A percentile compares a stretch with the other conserved stretches of the same genome.
phyloP scores from a whole-genome alignment of 2,113 vertebrate genomes.

The Pachycephala philippinensis region DNA sequence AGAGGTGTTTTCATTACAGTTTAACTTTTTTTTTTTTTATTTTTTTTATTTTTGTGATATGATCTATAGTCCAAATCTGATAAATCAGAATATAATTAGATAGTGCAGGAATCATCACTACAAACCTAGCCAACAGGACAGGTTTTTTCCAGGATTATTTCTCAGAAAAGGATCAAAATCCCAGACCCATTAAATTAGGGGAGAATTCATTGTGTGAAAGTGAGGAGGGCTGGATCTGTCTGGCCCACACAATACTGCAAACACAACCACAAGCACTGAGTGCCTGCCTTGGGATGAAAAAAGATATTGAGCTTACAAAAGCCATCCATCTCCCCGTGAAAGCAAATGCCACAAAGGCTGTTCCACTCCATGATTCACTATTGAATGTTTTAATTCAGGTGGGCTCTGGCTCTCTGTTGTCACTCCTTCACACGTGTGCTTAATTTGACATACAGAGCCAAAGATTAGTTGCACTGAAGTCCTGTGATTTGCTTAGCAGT shows the following conservation, averaged over 20 bases:
- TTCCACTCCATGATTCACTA: not conserved
- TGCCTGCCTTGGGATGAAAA: not conserved
- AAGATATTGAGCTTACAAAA: not conserved
- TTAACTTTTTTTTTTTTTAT: not conserved
- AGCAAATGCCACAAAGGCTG: not conserved
- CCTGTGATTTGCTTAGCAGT: not conserved
- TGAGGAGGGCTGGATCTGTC: not conserved
- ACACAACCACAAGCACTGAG: not conserved
- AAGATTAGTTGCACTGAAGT: not conserved
- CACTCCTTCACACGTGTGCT: not conserved
- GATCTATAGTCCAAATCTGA: not conserved
- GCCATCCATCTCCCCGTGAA: not conserved
- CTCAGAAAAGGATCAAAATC: not conserved
- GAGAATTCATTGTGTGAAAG: not conserved
- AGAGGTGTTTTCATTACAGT: not conserved
- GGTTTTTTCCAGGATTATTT: not conserved
- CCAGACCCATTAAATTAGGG: not conserved
- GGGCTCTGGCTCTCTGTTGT: not conserved
- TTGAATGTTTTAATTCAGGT: not conserved
- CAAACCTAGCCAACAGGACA: not conserved
- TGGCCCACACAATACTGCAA: not conserved
- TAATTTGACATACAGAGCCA: not conserved
- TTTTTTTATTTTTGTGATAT: not conserved
- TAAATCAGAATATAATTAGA: not conserved
- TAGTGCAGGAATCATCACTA: not conserved